Evolutionary conservation across 2,888 invertebrate species (phyloP).

Genomic region (Drosophila robusta): DNA sequence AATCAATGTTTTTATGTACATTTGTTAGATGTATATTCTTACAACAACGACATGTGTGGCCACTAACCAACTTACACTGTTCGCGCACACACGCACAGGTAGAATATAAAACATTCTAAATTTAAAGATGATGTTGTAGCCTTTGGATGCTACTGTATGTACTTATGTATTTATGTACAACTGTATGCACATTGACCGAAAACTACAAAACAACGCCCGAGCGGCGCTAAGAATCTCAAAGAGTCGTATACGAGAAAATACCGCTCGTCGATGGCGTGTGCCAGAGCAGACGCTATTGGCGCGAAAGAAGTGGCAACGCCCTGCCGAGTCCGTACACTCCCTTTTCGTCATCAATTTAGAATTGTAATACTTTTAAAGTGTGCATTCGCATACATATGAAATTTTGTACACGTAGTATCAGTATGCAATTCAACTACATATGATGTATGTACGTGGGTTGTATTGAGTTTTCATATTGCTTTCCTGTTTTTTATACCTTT

Average conservation of each 20-base stretch:
- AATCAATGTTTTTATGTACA: background rate
- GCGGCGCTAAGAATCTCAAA: slow-evolving; percentile 59
- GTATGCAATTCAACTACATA: too few relatives aligned
- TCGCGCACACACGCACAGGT: slow-evolving; percentile 40
- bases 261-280: slow-evolving; percentile 41
- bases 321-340: slow-evolving; percentile 1
- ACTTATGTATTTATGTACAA: slow-evolving; percentile 24
- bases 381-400: too few relatives aligned
- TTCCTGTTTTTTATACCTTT: too few relatives aligned
- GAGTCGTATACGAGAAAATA: slow-evolving; percentile 35
- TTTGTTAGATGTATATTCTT: slow-evolving; percentile 6
- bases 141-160: slow-evolving; percentile 62
- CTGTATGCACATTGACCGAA: slow-evolving; percentile 27
- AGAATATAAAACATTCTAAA: slow-evolving; percentile 74
- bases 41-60: slow-evolving; percentile 52
- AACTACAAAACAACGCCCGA: slow-evolving; percentile 40
- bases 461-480: too few relatives aligned
- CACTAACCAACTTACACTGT: slow-evolving; percentile 43
- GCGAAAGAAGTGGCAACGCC: slow-evolving; percentile 33
- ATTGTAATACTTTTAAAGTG: too few relatives aligned
- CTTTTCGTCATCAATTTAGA: too few relatives aligned
- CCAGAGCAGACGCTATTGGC: slow-evolving; percentile 40
- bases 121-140: slow-evolving; percentile 76
- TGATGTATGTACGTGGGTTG: too few relatives aligned
- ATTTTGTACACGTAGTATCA: too few relatives aligned